Evolutionary conservation across 2,888 invertebrate species (phyloP), one percentile per base, ranked within the genome.

Genomic region (Ischnus inquisitorius): DNA sequence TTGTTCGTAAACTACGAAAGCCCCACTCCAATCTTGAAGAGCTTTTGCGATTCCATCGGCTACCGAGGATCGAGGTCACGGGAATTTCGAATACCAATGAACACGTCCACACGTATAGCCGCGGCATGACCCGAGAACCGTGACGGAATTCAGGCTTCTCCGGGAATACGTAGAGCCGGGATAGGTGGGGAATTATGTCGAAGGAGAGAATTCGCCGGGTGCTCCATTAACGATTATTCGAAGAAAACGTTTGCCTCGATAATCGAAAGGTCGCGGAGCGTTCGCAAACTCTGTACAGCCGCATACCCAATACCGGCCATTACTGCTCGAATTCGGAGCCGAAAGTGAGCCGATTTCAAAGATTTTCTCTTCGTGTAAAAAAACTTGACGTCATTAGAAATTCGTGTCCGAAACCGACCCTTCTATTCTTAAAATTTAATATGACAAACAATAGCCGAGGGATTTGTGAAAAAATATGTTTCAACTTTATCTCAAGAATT

Each of bases 41-140:
- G 83, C 72, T 78, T 80, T 84, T 41, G 65, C 78, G 64, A 65
- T 81, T 81, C 78, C 71, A 76, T 80, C 43, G 78, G 43, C 76
- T 41, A 60, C 74, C 79, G 78, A 62, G 76, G 72, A 81, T 68
- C 64, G 82, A 74, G 85, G 77, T 79, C 84, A 84, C 77, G 82
- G 82, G 85, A 85, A 84, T 85, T 82, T 60, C 79, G 82, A 82
- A 85, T 84, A 84, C 81, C 84, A 81, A 84, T 81, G 78, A 81
- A 69, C 67, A 57, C 48, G 39, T 62, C 57, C 28, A 82, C 60
- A 79, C 22, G 64, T 41, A 64, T 57, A 48, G 28, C 25, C 28
- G 41, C n/a, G n/a, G 51, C 34, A 46, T 57, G 69, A 64, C 76
- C 57, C 60, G 39, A 48, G 39, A 48, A 67, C 68, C 75, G 16